Conservation (phyloP, 2,888 invertebrate species). For the Galerucella nymphaeae region DNA sequence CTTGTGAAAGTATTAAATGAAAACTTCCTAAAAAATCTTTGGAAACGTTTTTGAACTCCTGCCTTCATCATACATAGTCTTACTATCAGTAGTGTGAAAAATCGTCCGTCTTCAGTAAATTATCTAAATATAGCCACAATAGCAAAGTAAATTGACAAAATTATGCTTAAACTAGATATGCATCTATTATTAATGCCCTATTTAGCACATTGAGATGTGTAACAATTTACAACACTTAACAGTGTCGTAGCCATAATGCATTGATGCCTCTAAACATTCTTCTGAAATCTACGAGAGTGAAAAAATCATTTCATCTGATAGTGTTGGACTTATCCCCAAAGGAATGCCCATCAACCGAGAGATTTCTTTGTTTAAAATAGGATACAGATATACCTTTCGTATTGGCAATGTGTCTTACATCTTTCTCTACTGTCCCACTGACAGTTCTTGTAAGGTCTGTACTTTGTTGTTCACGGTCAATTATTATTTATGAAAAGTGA, state of each 20-base stretch:
- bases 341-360: no score
- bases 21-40: constrained; percentile 35
- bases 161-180: constrained; percentile 32
- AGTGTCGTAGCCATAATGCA: background rate
- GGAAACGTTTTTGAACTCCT: constrained; percentile 19
- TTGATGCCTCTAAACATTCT: background rate
- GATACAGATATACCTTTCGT: no score
- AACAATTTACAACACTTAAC: background rate
- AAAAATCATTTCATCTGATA: no score
- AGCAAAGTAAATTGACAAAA: constrained; percentile 37
- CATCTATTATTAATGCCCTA: constrained; percentile 51
- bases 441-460: no score
- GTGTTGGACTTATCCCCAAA: no score
- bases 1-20: constrained; percentile 28
- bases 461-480: no score
- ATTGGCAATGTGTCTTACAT: no score
- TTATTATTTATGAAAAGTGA: no score
- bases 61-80: constrained; percentile 26
- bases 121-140: constrained; percentile 48
- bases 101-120: constrained; percentile 3
- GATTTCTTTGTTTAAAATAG: no score
- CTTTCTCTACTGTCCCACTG: no score
- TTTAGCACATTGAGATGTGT: constrained; percentile 61
- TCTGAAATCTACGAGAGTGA: no score
- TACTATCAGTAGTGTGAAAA: constrained; percentile 1